phyloP scores from a whole-genome alignment of 2,888 invertebrate genomes.

The Polydrusus tereticollis region DNA sequence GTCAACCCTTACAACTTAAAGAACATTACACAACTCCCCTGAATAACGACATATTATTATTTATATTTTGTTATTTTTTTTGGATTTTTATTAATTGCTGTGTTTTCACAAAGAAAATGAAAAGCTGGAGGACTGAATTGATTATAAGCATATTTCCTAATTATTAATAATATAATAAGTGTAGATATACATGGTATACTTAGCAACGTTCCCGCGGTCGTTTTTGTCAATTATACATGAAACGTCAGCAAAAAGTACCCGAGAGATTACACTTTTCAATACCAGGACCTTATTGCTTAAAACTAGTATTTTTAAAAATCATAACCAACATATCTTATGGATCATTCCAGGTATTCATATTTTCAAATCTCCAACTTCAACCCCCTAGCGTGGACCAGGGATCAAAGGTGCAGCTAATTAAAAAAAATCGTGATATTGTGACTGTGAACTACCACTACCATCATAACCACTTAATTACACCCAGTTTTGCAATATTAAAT shows the following conservation, averaged over 20 bases:
- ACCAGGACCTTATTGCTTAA: not conserved
- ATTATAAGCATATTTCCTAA: conserved; percentile 65
- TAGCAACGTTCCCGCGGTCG: not conserved
- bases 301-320: not conserved
- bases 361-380: too few relatives aligned
- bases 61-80: conserved; percentile 62
- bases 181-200: conserved; percentile 59
- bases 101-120: conserved; percentile 59
- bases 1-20: conserved; percentile 30
- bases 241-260: not conserved
- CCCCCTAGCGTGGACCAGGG: too few relatives aligned
- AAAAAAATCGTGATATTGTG: too few relatives aligned
- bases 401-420: too few relatives aligned
- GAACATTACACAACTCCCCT: conserved; percentile 46
- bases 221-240: conserved; percentile 15
- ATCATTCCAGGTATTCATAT: too few relatives aligned
- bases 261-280: not conserved
- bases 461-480: too few relatives aligned
- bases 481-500: too few relatives aligned
- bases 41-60: conserved; percentile 45
- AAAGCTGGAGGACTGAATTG: conserved; percentile 65
- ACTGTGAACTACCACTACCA: too few relatives aligned
- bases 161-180: conserved; percentile 62
- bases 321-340: too few relatives aligned
- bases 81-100: conserved; percentile 62